Percentiles rank a stretch among this genome's conserved stretches.
phyloP scores from a whole-genome alignment of 2,888 invertebrate genomes.

The Noctua pronuba region DNA sequence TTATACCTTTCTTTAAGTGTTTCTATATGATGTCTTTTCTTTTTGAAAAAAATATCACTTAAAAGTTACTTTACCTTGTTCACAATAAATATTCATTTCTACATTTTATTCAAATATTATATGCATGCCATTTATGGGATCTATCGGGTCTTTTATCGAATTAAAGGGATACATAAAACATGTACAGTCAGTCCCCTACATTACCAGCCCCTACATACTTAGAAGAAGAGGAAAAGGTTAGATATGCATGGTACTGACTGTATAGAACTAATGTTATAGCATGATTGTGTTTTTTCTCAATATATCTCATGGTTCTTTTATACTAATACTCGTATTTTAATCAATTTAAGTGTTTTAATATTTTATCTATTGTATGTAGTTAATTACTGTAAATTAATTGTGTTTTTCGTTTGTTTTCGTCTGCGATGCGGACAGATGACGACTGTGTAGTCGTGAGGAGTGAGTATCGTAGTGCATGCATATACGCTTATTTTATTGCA shows the following conservation, averaged over 20 bases:
- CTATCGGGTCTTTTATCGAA: neutral
- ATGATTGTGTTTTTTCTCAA: slow-evolving; percentile 14
- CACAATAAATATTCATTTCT: neutral
- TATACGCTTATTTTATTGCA: slow-evolving; percentile 16
- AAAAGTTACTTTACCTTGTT: neutral
- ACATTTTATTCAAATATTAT: neutral
- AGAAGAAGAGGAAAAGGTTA: neutral
- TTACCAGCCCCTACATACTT: neutral
- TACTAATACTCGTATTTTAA: neutral
- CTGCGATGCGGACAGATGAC: slow-evolving; percentile 80
- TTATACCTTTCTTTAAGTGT: neutral
- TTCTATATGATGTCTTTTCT: neutral
- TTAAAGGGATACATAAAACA: neutral
- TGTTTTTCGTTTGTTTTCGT: slow-evolving; percentile 72
- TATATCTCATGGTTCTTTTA: neutral
- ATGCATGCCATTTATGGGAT: slow-evolving; percentile 13
- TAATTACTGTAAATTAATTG: slow-evolving; percentile 57
- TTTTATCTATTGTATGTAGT: slow-evolving; percentile 16
- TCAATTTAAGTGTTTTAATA: neutral
- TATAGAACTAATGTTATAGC: neutral
- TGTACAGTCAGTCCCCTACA: neutral
- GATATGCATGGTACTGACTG: neutral
- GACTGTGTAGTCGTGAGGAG: slow-evolving; percentile 82
- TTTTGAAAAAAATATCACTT: neutral
- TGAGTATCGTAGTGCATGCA: slow-evolving; percentile 81